Percentiles rank a stretch among this genome's conserved stretches.
Conservation (phyloP, 2,888 invertebrate species). For the Leptothorax acervorum region DNA sequence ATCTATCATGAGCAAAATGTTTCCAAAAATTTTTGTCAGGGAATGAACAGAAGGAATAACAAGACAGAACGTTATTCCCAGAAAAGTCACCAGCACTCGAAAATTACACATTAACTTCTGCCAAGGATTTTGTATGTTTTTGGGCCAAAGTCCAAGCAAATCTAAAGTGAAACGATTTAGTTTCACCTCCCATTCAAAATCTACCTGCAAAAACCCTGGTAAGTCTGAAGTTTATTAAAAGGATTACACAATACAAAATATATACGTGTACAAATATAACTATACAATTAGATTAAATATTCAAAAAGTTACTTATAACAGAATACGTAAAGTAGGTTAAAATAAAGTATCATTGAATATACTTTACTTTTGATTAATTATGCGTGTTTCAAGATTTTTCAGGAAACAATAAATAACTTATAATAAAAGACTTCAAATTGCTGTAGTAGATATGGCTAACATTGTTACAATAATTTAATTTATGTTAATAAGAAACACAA, state of each 20-base stretch:
- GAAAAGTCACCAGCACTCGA: neutral
- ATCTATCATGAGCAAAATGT: slow-evolving; percentile 33
- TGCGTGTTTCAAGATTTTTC: neutral
- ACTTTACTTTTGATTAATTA: neutral
- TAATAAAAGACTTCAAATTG: neutral
- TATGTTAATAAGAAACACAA: neutral
- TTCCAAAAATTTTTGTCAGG: slow-evolving; percentile 17
- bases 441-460: neutral
- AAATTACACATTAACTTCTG: neutral
- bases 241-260: neutral
- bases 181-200: slow-evolving; percentile 57
- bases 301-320: neutral
- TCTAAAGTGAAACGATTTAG: slow-evolving; percentile 37
- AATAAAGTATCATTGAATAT: neutral
- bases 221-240: neutral
- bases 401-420: neutral
- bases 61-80: neutral
- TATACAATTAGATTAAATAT: neutral
- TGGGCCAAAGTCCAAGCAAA: slow-evolving; percentile 57
- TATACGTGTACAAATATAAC: neutral
- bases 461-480: neutral
- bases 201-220: slow-evolving; percentile 32
- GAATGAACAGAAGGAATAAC: slow-evolving; percentile 25
- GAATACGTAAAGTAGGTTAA: neutral
- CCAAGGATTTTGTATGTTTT: neutral